Evolutionary conservation across 2,797 vertebrate species (phyloP), one percentile per base, ranked within the genome.

Genomic region (Uromys caudimaculatus): DNA sequence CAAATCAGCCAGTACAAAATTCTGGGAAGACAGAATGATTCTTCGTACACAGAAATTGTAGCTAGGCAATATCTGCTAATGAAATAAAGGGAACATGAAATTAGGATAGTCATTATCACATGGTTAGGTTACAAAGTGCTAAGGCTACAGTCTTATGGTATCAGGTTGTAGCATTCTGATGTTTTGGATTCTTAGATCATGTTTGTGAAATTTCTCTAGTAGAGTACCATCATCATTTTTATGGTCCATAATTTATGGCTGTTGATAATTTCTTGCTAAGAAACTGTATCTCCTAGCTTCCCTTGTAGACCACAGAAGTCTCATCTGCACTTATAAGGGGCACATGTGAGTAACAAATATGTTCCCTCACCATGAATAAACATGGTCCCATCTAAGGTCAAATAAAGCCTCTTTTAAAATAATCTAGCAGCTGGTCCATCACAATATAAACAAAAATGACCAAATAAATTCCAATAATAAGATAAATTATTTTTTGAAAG

Each of bases 401-500:
- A 6, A 24, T 41, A 24, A 82, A 41, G 54, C 23, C 24, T 82
- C 52, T 58, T n/a, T 82, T 17, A 41, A 60, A 41, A 29, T 41
- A 41, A 82, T 60, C 38, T 83, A 60, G 27, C 24, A 60, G 24
- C 14, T 32, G 75, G 19, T 3, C 29, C 29, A 52, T 16, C 7
- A n/a, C 16, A 91, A 73, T 23, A 88, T 58, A 52, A 90, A 87
- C 11, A 62, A 35, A 83, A 94, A 93, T 11, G 77, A 81, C 8
- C 27, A 54, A 95, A 89, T 5, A 21, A 85, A 54, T 11, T 29
- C 44, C 38, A 93, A 6, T 38, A 91, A 71, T 24, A 86, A 86
- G 23, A 86, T 10, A 89, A 56, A 54, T 88, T 93, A 91, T 89
- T 77, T 85, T 41, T 62, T 76, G 81, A 95, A 7, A 29, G 27